Base-by-base conservation (phyloP, 2,888 invertebrate genomes). In the Amiota minor region DNA sequence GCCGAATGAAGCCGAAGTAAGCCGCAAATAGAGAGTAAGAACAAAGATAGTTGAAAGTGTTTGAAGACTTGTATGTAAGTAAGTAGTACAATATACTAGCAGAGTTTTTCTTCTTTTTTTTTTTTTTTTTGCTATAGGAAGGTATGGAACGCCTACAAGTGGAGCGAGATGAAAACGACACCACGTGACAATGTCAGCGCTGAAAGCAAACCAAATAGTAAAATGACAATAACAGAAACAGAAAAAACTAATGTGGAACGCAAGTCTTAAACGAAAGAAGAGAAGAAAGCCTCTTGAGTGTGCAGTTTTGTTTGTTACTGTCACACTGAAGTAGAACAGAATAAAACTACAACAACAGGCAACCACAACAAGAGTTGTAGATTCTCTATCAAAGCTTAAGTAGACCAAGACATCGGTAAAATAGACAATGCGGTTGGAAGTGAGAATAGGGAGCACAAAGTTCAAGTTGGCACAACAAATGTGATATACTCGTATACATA, bases 171-270 rank as follows among this genome's bases (percentile, higher is more conserved):
- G 20, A 12, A 12, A 18, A 11, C 35, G 82, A 83, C 82, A 83
- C 81, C 82, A 83, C 85, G 84, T 85, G 85, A 83, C 83, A 83
- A 85, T 83, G 85, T 83, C 79, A 83, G 76, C 72, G 65, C 65
- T 47, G 59, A 50, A 35, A 20, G 14, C 47, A 53, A 62, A 18
- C 61, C 11, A 12, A 14, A 61, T 35, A 61, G 9, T 8, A 62
- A 62, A 35, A 62, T 12, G 45, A 62, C 59, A 50, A 16, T 18
- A 59, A 20, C 18, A 59, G 59, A 59, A 59, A 59, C 16, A 59
- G 53, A 50, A 59, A 59, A 18, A 35, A 35, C 35, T 20, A 11
- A 20, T 20, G 59, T 20, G 11, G 16, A 59, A 18, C 11, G 20
- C 59, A 59, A 20, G n/a, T 16, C 20, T 20, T 20, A 18, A 53